Percentiles rank a stretch among this genome's conserved stretches.
Evolutionary conservation across 1,140 invertebrate species (phyloP).

Genomic region (Meloidogyne hapla): DNA sequence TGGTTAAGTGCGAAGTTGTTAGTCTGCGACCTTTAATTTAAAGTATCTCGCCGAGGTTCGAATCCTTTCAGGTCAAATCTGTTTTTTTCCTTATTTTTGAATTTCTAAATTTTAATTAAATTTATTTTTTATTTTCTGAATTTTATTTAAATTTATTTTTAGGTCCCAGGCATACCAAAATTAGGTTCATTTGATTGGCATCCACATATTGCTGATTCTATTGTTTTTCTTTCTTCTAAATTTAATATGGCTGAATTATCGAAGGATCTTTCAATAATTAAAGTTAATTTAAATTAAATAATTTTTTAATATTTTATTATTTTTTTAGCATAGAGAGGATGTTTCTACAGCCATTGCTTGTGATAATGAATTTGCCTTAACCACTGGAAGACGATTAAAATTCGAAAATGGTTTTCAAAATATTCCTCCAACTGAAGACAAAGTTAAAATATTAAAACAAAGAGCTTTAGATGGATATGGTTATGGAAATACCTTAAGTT

Average conservation of each 20-base stretch:
- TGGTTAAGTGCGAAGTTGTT: no score
- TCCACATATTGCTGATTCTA: conserved; percentile 12
- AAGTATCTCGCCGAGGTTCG: no score
- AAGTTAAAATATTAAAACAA: conserved; percentile 10
- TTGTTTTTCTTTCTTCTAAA: conserved; percentile 17
- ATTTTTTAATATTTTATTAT: neutral
- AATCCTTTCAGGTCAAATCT: no score
- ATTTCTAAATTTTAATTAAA: neutral
- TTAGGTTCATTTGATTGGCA: conserved; percentile 37
- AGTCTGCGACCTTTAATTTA: no score
- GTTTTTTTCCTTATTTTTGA: no score
- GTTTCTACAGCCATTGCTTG: conserved; percentile 10
- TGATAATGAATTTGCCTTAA: conserved; percentile 26
- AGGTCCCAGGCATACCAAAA: conserved; percentile 16
- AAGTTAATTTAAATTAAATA: conserved; percentile 22
- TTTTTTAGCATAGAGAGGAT: conserved; percentile 14
- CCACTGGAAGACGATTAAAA: neutral
- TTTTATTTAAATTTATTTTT: neutral
- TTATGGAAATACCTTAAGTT: conserved; percentile 37
- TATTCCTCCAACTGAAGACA: conserved; percentile 8
- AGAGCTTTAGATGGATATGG: conserved; percentile 35
- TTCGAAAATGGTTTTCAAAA: conserved; percentile 12
- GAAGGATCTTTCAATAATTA: conserved; percentile 28
- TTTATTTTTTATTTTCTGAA: neutral
- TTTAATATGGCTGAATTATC: neutral